Evolutionary conservation across 2,888 invertebrate species (phyloP).

Genomic region (Coremacera marginata): DNA sequence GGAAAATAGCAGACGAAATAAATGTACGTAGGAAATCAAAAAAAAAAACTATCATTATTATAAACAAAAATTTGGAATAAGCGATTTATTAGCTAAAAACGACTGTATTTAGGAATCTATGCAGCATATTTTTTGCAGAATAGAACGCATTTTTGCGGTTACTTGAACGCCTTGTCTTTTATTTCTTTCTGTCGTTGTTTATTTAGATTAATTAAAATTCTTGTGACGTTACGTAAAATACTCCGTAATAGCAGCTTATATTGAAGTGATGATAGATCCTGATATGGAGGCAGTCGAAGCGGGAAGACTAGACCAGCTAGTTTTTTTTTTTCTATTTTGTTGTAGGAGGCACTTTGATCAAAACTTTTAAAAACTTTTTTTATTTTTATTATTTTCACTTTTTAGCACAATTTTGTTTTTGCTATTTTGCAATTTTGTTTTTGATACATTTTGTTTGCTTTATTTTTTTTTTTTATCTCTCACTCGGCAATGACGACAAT

Average conservation of each 20-base stretch:
- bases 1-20: too few species aligned
- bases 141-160: too few species aligned
- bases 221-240: slow-evolving; percentile 5
- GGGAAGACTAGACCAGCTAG: slow-evolving; percentile 27
- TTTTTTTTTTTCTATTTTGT: background rate
- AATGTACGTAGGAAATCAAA: too few species aligned
- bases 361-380: background rate
- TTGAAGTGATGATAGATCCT: background rate
- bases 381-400: slow-evolving; percentile 2
- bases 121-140: too few species aligned
- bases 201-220: background rate
- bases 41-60: too few species aligned
- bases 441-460: background rate
- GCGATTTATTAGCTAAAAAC: too few species aligned
- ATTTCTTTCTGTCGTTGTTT: background rate
- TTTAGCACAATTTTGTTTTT: background rate
- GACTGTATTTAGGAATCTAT: too few species aligned
- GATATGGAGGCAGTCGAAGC: background rate
- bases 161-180: background rate
- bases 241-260: background rate
- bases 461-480: background rate
- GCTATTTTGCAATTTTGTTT: background rate
- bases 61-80: too few species aligned
- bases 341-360: background rate
- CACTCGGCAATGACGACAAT: background rate